These are phyloP conservation scores for Pogona vitticeps DNA, from an alignment of 2,113 vertebrate species.

Conservation along the genomic window DNA sequence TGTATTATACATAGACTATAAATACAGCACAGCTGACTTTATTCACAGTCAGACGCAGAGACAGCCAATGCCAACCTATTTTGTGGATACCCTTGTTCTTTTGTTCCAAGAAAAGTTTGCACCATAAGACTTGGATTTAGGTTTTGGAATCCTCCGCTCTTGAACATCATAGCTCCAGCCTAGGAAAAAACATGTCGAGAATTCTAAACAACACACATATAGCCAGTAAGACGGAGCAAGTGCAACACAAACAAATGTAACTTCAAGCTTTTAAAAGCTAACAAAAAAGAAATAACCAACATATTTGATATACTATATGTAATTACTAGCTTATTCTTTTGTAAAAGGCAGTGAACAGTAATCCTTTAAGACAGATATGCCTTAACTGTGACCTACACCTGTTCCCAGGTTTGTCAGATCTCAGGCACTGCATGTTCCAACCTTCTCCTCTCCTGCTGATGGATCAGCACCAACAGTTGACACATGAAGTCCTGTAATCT, in stretches of 20 bases:
- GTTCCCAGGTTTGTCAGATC: neutral
- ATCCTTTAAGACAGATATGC: slow-evolving; percentile 42
- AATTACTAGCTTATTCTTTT: slow-evolving; percentile 44
- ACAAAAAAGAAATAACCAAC: slow-evolving; percentile 41
- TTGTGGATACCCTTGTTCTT: slow-evolving; percentile 94
- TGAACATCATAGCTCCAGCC: slow-evolving; percentile 95
- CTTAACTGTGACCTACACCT: neutral
- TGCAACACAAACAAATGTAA: slow-evolving; percentile 43
- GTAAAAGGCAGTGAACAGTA: neutral
- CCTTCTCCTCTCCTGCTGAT: slow-evolving; percentile 28
- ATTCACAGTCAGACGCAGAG: slow-evolving; percentile 72
- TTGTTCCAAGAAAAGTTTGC: slow-evolving; percentile 99
- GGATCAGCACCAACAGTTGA: slow-evolving; percentile 21
- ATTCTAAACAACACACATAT: slow-evolving; percentile 65
- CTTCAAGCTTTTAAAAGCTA: slow-evolving; percentile 44
- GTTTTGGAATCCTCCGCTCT: slow-evolving; percentile 88
- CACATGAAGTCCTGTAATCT: slow-evolving; percentile 27
- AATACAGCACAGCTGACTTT: slow-evolving; percentile 86
- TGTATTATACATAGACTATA: slow-evolving; percentile 76
- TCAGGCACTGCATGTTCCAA: neutral
- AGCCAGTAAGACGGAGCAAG: slow-evolving; percentile 34
- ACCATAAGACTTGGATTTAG: slow-evolving; percentile 94
- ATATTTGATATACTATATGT: slow-evolving; percentile 48
- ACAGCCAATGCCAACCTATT: slow-evolving; percentile 83
- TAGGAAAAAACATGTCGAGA: slow-evolving; percentile 71